Evolutionary conservation across 2,113 vertebrate species (phyloP).

Genomic region (Gallinago jamesoni): DNA sequence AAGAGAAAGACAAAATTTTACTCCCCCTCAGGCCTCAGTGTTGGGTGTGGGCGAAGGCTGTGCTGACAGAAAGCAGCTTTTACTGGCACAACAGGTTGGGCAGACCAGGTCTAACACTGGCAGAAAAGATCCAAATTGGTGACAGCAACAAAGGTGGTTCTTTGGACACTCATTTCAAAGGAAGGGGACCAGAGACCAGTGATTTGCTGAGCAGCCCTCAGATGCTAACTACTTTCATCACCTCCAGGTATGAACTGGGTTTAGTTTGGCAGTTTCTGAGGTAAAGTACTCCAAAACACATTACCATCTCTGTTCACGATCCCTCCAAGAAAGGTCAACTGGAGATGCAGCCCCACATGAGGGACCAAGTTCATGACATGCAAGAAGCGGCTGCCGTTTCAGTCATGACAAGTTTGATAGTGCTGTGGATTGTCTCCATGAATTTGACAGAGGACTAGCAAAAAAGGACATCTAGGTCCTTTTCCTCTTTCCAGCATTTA

Average conservation of each 20-base stretch:
- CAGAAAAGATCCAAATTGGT: neutral
- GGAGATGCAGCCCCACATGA: neutral
- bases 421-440: fast-evolving
- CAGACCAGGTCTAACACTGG: neutral
- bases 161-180: constrained; percentile 2
- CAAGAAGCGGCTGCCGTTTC: neutral
- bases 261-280: neutral
- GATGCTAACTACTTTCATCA: constrained; percentile 9
- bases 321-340: neutral
- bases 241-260: neutral
- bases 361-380: neutral
- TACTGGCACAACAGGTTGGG: neutral
- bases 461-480: neutral
- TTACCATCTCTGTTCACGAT: neutral
- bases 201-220: neutral
- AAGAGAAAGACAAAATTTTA: neutral
- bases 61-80: constrained; percentile 36
- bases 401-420: neutral
- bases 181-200: neutral
- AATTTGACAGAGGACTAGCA: neutral
- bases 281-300: neutral
- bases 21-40: neutral
- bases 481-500: neutral
- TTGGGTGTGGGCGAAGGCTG: neutral
- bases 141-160: neutral